Conservation (phyloP, 2,888 invertebrate genomes). For the Tenthredo amoena region DNA sequence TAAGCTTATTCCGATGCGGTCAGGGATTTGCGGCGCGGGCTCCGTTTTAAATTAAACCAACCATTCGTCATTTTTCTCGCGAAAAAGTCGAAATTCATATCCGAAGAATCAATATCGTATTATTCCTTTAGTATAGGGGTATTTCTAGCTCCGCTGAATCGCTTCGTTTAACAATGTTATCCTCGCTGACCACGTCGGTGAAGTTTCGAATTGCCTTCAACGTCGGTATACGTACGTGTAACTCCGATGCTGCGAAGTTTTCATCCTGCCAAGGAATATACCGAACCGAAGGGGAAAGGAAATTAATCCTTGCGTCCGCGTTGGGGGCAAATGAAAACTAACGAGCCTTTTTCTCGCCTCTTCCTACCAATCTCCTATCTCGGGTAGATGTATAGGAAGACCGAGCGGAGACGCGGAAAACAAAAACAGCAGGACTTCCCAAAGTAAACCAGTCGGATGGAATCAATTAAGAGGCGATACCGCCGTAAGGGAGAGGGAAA, state of each 20-base stretch:
- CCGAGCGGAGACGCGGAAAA: constrained; percentile 40
- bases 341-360: constrained; percentile 54
- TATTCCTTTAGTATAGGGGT: not conserved
- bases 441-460: constrained; percentile 56
- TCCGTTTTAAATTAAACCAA: constrained; percentile 33
- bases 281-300: constrained; percentile 19
- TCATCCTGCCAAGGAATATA: not conserved
- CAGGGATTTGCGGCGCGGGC: constrained; percentile 32
- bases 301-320: constrained; percentile 42
- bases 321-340: constrained; percentile 60
- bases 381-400: constrained; percentile 1
- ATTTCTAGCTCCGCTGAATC: not conserved
- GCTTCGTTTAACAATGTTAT: constrained; percentile 25
- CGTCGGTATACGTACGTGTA: not conserved
- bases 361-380: constrained; percentile 36
- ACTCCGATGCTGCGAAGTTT: not conserved
- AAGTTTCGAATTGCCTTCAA: constrained; percentile 20
- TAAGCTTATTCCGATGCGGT: constrained; percentile 45
- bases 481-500: constrained; percentile 55
- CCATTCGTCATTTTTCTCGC: constrained; percentile 53
- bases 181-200: not conserved
- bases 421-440: constrained; percentile 51
- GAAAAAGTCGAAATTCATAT: constrained; percentile 2
- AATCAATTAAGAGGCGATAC: constrained; percentile 62
- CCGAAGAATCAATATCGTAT: not conserved